Percentiles rank a stretch among this genome's conserved stretches.
Evolutionary conservation across 2,113 vertebrate genomes (phyloP).

Genomic region (Panthera uncia): DNA sequence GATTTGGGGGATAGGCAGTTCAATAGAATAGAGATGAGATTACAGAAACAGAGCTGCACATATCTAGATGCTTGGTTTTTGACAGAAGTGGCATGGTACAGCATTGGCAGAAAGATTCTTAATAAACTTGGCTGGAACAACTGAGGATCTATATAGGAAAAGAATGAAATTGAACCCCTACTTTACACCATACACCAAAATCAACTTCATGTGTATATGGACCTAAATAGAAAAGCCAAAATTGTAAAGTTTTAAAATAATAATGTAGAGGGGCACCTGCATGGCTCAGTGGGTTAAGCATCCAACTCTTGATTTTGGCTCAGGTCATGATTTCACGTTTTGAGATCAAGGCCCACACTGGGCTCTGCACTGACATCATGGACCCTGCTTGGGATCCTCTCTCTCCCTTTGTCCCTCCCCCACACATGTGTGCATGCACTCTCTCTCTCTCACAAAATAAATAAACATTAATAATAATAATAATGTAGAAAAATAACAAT

Average conservation of each 20-base stretch:
- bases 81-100: background rate
- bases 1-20: background rate
- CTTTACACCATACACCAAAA: constrained; percentile 4
- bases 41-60: background rate
- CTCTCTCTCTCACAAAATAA: background rate
- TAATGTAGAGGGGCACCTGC: no score
- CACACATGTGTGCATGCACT: no score
- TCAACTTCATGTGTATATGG: background rate
- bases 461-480: no score
- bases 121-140: background rate
- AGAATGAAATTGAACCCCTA: background rate
- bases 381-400: no score
- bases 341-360: no score
- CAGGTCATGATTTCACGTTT: no score
- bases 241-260: background rate
- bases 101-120: background rate
- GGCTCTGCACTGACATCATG: no score
- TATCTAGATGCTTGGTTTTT: background rate
- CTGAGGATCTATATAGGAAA: background rate
- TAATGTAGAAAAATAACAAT: background rate
- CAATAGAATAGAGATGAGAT: background rate
- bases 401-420: no score
- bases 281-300: no score
- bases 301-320: no score
- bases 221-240: background rate